These are phyloP conservation scores for Leptopilina drosophilae DNA, from an alignment of 2,888 invertebrate genomes.

Conservation along the genomic window DNA sequence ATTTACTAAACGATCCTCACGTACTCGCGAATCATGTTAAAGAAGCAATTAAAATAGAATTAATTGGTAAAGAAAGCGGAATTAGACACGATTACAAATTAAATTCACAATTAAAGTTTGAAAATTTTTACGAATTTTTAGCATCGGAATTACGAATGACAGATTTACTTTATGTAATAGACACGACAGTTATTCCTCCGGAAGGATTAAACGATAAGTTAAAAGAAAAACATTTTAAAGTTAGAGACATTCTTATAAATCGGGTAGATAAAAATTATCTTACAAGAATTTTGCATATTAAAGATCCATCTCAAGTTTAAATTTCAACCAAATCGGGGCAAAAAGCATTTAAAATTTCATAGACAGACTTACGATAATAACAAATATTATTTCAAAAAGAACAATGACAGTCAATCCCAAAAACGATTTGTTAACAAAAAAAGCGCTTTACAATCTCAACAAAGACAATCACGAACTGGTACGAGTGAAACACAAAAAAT, in stretches of 20 bases:
- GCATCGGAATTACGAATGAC: slow-evolving; percentile 49
- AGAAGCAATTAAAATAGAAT: slow-evolving; percentile 14
- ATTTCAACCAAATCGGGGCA: too few species aligned
- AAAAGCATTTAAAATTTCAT: too few species aligned
- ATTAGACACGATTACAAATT: slow-evolving; percentile 52
- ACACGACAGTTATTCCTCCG: slow-evolving; percentile 13
- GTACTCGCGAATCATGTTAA: neutral
- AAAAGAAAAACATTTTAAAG: too few species aligned
- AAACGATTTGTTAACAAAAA: too few species aligned
- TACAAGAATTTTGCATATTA: slow-evolving; percentile 6
- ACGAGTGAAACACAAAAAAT: too few species aligned
- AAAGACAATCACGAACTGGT: too few species aligned
- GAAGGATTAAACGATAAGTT: slow-evolving; percentile 17
- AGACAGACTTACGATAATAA: too few species aligned
- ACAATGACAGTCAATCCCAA: too few species aligned
- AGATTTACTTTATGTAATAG: slow-evolving; percentile 52
- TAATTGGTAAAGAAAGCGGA: neutral
- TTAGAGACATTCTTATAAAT: too few species aligned
- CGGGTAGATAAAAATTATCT: too few species aligned
- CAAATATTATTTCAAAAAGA: too few species aligned
- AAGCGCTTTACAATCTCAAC: too few species aligned
- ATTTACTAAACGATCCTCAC: neutral
- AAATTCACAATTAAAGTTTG: slow-evolving; percentile 45
- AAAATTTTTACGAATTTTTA: slow-evolving; percentile 52
- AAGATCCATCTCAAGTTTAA: slow-evolving; percentile 43